Base-by-base conservation (phyloP, 2,888 invertebrate species). In the Cephalotes varians region DNA sequence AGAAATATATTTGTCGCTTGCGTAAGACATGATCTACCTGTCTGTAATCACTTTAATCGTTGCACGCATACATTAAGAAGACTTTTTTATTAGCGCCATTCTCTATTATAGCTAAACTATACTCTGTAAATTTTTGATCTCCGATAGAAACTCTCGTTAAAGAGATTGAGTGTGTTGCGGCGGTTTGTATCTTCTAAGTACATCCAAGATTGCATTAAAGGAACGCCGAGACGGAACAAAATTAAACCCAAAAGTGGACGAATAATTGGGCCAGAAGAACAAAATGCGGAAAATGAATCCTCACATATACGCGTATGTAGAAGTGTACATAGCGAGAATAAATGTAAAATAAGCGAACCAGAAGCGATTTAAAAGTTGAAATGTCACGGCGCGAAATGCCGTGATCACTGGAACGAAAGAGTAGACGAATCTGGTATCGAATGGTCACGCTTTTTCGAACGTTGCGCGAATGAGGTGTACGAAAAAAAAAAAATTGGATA, bases 341-440 rank as follows among this genome's bases (percentile, higher is more conserved):
- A 71, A 79, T 88, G 89, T 84, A 87, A 88, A 74, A 83, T 87
- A 87, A 82, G 65, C 56, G 69, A 79, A 79, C 69, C 69, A 79
- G 71, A 79, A 79, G 44, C 56, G 71, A 71, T 79, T 71, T 79
- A 28, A 76, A 76, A 76, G 77, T 79, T 56, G 71, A 44, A 79
- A 79, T 69, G 54, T 54, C 44, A 44, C 15, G 56, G 65, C 40
- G 65, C 65, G 51, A 76, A 76, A 79, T 56, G 77, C 71, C 71
- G 56, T 34, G 77, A 71, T 71, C 44, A 56, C 18, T 71, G 77
- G 44, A 44, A 79, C 44, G 77, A 71, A 79, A 79, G 77, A 71
- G 56, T 51, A 56, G 71, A 56, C 54, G 44, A 79, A 79, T 71
- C 77, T 71, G 44, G 56, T 56, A 79, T 79, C 40, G 77, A 79